Base-by-base conservation (phyloP, 2,113 vertebrate species). In the Sterrhoptilus dennistouni region DNA sequence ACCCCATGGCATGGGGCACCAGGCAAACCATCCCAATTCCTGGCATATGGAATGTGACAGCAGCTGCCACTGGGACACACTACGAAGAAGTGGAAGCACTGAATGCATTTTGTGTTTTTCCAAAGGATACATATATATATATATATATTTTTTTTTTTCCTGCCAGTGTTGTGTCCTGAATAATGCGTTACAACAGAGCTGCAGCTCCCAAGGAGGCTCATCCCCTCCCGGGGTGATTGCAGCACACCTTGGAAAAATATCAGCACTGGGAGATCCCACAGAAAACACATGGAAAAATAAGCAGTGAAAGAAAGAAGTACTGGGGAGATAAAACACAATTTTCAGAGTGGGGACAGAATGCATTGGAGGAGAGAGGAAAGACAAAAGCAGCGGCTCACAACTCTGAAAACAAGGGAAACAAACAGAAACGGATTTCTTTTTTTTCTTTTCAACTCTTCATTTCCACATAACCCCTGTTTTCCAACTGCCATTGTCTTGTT, bases 201-300 rank as follows among this genome's bases (percentile, higher is more conserved):
- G 19, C 23, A 66, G 44, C 27, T 84, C 36, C n/a, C 16, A 15
- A 63, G 45, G 90, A 78, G 8, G 69, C 9, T 6, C 28, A 8
- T 71, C 45, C 69, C 61, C 18, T 42, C 65, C 76, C 0, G 0
- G 27, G 23, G 31, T 6, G 49, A 7, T 4, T 38, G 24, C 7
- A 68, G 35, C 71, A 57, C 80, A 94, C 72, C 82, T 93, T 33
- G 25, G 80, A 49, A 87, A 92, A 89, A 44, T 23, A 75, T 15
- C 64, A 69, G 44, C 12, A 20, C 12, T 14, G 42, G 33, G 68
- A 70, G 38, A 68, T 60, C 64, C 33, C 89, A 36, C 33, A 11
- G 56, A 68, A 87, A 84, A 9, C 40, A 47, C 33, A 13, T 12
- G 77, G 56, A 28, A 84, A 92, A 93, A 52, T 9, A 38, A 66